Conservation (phyloP, 2,797 vertebrate species). For the Clarias fuscus region DNA sequence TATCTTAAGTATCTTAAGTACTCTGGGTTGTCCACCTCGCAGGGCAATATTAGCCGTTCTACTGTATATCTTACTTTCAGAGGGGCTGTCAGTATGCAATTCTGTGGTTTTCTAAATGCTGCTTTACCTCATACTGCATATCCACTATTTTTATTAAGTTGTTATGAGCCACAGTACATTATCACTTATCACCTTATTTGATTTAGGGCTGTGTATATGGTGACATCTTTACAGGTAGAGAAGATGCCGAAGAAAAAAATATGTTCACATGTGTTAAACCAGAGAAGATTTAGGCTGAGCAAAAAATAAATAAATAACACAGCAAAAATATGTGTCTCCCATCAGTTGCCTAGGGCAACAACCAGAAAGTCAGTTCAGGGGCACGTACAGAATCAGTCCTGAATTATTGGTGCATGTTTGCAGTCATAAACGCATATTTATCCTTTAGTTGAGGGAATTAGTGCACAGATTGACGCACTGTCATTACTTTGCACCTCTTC, state of each 20-base stretch:
- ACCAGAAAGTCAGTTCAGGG: conserved; percentile 21
- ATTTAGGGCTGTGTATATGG: neutral
- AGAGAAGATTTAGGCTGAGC: neutral
- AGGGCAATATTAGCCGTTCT: too few species aligned
- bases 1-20: too few species aligned
- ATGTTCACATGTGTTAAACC: neutral
- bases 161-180: neutral
- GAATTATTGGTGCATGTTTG: conserved; percentile 10
- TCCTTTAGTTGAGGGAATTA: neutral
- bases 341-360: conserved; percentile 32
- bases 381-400: neutral
- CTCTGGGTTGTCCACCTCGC: too few species aligned
- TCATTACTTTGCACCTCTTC: neutral
- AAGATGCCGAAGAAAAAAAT: neutral
- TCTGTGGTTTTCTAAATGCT: neutral
- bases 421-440: neutral
- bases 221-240: neutral
- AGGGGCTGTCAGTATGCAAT: neutral
- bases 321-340: neutral
- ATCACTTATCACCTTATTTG: neutral
- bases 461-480: neutral
- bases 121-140: neutral
- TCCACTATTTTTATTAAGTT: neutral
- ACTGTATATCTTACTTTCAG: neutral
- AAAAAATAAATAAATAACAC: neutral